A percentile compares a stretch with the other conserved stretches of the same genome.
Evolutionary conservation across 2,113 vertebrate genomes (phyloP).

Genomic region (Channa argus): DNA sequence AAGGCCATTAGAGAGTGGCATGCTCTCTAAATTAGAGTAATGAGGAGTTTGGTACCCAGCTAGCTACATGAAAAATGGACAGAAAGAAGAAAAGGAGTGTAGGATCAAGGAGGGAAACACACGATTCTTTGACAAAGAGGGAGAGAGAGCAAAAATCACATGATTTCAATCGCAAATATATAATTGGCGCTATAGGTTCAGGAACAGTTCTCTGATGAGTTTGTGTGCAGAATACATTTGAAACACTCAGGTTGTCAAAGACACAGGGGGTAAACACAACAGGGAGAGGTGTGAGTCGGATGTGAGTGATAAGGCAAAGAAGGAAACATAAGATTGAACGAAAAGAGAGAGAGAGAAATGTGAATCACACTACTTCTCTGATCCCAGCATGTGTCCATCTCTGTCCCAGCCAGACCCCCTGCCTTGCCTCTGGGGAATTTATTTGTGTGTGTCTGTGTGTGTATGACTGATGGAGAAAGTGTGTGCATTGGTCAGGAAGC

Average conservation of each 20-base stretch:
- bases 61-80: constrained; percentile 43
- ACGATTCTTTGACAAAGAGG: constrained; percentile 36
- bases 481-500: constrained; percentile 44
- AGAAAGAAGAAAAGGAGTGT: constrained; percentile 41
- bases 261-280: constrained; percentile 47
- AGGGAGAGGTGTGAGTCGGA: constrained; percentile 41
- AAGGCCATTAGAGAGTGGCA: constrained; percentile 68
- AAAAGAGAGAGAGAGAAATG: constrained; percentile 35
- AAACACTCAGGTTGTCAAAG: constrained; percentile 66
- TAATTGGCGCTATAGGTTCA: constrained; percentile 64
- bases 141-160: constrained; percentile 33
- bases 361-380: constrained; percentile 70
- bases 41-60: constrained; percentile 71
- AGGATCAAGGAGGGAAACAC: constrained; percentile 48
- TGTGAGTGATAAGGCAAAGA: constrained; percentile 48
- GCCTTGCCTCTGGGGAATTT: constrained; percentile 56
- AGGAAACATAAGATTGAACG: constrained; percentile 42
- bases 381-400: constrained; percentile 74
- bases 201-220: constrained; percentile 47
- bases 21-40: constrained; percentile 71
- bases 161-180: constrained; percentile 52
- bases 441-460: constrained; percentile 22
- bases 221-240: constrained; percentile 70
- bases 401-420: constrained; percentile 70
- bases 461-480: constrained; percentile 30